Base-by-base conservation (phyloP, 2,888 invertebrate genomes). In the Drosophila mimica region DNA sequence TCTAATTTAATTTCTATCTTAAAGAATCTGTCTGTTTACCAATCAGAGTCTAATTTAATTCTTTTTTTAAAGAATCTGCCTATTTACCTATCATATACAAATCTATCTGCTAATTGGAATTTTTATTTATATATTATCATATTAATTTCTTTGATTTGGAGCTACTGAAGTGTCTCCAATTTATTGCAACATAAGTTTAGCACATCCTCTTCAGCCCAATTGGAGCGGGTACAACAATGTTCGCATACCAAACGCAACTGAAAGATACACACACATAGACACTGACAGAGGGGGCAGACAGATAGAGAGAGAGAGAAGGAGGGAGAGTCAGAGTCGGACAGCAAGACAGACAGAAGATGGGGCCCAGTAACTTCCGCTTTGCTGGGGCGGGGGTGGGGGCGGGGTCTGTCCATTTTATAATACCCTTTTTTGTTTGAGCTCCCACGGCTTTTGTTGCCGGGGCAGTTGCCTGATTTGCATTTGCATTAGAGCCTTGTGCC, bases 341-440 rank as follows among this genome's bases (percentile, higher is more conserved):
- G 70, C 33, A 57, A 20, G 77, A 70, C 59, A 38, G 78, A 66
- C 57, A 67, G 77, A 67, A 72, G 77, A 67, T 68, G 78, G 70
- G 63, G 38, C n/a, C 67, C 54, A 79, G 76, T 79, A 63, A 76
- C 79, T 76, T 79, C 80, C 76, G 80, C 73, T 61, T 65, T 46
- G 59, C n/a, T 25, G 36, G 28, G 63, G n/a, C n/a, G n/a, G n/a
- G n/a, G n/a, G n/a, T n/a, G n/a, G n/a, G n/a, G n/a, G n/a, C 54
- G 36, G 48, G 56, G 34, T 51, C 73, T 70, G 78, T 80, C 78
- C 76, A 77, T 85, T 87, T 87, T 79, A 76, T 81, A 85, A 85
- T 85, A 82, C 85, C 74, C 87, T 84, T 80, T 79, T 76, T 76
- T 76, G 66, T 64, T 70, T 73, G 76, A 76, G 84, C 72, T 73